Conservation (phyloP, 2,113 vertebrate species). For the Gadus macrocephalus region DNA sequence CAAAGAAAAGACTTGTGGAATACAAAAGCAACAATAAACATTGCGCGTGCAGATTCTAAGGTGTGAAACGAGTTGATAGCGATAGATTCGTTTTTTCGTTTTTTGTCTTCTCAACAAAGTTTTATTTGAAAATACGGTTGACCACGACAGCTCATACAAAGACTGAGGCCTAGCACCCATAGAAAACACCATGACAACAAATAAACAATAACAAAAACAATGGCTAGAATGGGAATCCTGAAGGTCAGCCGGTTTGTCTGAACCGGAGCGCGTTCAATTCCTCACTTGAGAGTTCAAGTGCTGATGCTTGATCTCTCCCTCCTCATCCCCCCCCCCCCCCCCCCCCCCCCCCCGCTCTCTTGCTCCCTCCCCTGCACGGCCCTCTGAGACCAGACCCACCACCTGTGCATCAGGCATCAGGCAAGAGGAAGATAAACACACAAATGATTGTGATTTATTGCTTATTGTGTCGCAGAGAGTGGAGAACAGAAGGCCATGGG, state of each 20-base stretch:
- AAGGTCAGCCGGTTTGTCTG: constrained; percentile 93
- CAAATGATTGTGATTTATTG: constrained; percentile 98
- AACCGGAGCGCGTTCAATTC: constrained; percentile 88
- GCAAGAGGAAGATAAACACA: constrained; percentile 78
- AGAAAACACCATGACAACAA: no score
- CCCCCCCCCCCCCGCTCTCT: constrained; percentile 43
- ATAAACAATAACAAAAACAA: constrained; percentile 69
- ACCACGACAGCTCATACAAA: no score
- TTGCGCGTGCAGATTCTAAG: no score
- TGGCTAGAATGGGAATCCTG: constrained; percentile 71
- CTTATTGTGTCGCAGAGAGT: constrained; percentile 76
- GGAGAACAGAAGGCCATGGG: constrained; percentile 18
- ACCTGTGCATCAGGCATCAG: constrained; percentile 69
- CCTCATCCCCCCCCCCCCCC: constrained; percentile 67
- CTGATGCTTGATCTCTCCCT: constrained; percentile 75
- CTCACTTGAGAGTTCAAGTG: constrained; percentile 81
- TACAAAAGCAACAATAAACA: constrained; percentile 11
- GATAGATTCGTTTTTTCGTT: no score
- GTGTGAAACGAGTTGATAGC: no score
- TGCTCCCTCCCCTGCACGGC: constrained; percentile 26
- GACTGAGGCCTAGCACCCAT: no score
- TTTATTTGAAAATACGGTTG: no score
- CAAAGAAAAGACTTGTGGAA: constrained; percentile 50
- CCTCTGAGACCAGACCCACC: constrained; percentile 26
- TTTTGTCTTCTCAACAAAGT: no score